Percentiles rank a stretch among this genome's conserved stretches.
Conservation (phyloP, 2,797 vertebrate genomes). For the Sparidentex hasta region DNA sequence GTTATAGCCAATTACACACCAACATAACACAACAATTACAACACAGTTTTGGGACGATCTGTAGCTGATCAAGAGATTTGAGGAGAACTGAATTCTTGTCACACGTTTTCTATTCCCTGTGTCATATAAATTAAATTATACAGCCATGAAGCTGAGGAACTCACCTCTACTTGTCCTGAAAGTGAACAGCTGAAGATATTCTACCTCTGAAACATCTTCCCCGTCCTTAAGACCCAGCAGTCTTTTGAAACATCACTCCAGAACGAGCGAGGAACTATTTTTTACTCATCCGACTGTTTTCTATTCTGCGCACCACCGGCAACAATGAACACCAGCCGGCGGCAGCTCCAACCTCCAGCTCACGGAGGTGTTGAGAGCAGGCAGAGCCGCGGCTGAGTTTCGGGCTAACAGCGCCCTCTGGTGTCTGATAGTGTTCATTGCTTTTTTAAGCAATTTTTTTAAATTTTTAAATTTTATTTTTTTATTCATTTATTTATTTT, state of each 20-base stretch:
- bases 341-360: conserved; percentile 7
- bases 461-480: too few relatives aligned
- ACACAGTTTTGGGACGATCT: background rate
- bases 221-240: conserved; percentile 52
- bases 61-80: background rate
- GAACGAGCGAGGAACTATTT: conserved; percentile 32
- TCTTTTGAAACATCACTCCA: conserved; percentile 53
- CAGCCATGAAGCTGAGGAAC: conserved; percentile 28
- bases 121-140: background rate
- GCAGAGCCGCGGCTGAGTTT: background rate
- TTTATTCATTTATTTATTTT: too few relatives aligned
- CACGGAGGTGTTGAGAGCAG: background rate
- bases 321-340: conserved; percentile 48
- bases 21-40: background rate
- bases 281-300: conserved; percentile 45
- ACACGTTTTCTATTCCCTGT: background rate
- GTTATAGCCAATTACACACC: background rate
- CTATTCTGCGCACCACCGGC: conserved; percentile 25
- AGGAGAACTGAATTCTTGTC: background rate
- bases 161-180: conserved; percentile 67
- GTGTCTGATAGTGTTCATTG: background rate
- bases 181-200: conserved; percentile 40
- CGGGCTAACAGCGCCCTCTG: conserved; percentile 26
- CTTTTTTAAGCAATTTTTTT: too few relatives aligned
- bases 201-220: conserved; percentile 65